These are phyloP conservation scores for Oscheius sp. DNA, from an alignment of 2,888 invertebrate species.

Conservation along the genomic window DNA sequence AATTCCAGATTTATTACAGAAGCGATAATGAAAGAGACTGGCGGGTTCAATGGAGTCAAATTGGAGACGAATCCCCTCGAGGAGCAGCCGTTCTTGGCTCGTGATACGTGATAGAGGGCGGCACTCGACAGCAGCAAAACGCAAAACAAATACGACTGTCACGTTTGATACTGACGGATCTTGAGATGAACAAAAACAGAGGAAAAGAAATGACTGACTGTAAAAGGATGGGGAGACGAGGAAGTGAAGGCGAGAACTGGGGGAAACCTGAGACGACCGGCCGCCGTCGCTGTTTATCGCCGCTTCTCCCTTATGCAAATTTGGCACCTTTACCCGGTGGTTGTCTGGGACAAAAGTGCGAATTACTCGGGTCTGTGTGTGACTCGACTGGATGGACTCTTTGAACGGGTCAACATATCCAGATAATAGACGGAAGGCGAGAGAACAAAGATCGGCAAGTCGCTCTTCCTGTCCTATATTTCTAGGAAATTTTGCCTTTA, in stretches of 20 bases:
- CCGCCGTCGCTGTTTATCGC: conserved; percentile 17
- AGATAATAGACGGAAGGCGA: no score
- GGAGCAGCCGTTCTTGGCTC: conserved; percentile 3
- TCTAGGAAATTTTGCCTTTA: no score
- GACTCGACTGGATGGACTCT: no score
- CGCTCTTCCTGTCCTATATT: no score
- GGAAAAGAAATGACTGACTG: background rate
- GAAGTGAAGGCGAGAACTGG: background rate
- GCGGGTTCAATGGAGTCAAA: no score
- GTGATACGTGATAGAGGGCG: conserved; percentile 36
- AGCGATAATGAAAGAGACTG: no score
- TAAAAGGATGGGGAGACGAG: background rate
- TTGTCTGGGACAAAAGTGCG: no score
- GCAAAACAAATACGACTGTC: conserved; percentile 34
- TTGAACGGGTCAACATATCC: no score
- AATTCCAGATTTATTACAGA: no score
- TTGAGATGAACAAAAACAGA: background rate
- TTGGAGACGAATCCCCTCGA: no score
- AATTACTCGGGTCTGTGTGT: no score
- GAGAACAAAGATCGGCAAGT: no score
- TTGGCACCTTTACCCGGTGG: conserved; percentile 23
- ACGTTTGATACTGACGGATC: conserved; percentile 32
- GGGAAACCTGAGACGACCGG: conserved; percentile 18
- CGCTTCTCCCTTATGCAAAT: conserved; percentile 34
- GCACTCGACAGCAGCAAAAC: conserved; percentile 37